Evolutionary conservation across 2,888 invertebrate genomes (phyloP), one percentile per base, ranked within the genome.

Genomic region (Parasteatoda lunata): DNA sequence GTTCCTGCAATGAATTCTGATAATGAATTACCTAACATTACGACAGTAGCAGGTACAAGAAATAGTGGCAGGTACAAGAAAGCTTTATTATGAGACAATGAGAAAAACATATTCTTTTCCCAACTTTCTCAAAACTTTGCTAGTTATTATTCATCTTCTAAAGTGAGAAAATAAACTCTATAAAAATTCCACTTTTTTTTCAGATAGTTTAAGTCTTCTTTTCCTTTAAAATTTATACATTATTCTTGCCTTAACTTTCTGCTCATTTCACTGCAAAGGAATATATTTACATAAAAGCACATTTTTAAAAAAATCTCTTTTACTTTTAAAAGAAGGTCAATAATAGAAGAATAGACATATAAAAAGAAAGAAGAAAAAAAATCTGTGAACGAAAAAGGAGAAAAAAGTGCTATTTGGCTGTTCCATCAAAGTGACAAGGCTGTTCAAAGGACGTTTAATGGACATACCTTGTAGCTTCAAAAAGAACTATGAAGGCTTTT

Each of bases 381-480:
- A 68, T 15, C 30, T 30, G 72, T 47, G 68, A 54, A 48, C 13
- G 47, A 13, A 0, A 54, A 11, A 5, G 30, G 71, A 15, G 30
- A 70, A 72, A 54, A 54, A 72, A 69, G 72, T 51, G 71, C 71
- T 45, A 72, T 72, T 30, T 59, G 51, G 72, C 79, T 79, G 79
- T 72, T 79, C 81, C 81, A 73, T 81, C 81, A 81, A 81, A 81
- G 75, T 81, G 81, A 81, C 81, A 73, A 81, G 68, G 54, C 73
- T 68, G 81, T 81, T 81, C 81, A 81, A 75, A 81, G 81, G 59
- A 81, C 81, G 75, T 81, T 75, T 81, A 81, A 81, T 81, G 81
- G 81, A 81, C 75, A 68, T 81, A 66, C 69, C 81, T 73, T 81
- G 81, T 81, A 81, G 73, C 54, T 47, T 73, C 48, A 81, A 81